phyloP scores from a whole-genome alignment of 2,113 vertebrate genomes.

The Chlamydotis undulata region DNA sequence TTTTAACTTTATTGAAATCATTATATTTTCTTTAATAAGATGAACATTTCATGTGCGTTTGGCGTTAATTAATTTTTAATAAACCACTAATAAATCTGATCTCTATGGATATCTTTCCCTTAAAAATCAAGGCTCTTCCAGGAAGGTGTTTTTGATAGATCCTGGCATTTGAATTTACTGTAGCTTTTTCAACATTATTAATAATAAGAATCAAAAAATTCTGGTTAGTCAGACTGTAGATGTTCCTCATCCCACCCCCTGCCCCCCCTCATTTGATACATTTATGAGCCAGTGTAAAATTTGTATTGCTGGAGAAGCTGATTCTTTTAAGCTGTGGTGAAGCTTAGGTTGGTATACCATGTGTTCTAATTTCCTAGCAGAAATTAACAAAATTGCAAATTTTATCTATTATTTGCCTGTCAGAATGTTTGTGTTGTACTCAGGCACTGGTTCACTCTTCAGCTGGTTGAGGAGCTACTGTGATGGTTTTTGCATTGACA shows the following conservation, averaged over 20 bases:
- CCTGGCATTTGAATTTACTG: background rate
- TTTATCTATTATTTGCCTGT: background rate
- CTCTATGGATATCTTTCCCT: background rate
- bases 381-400: background rate
- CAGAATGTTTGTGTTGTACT: background rate
- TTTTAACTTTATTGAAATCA: background rate
- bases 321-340: background rate
- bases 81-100: background rate
- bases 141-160: background rate
- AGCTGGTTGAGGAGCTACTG: background rate
- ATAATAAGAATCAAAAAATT: background rate
- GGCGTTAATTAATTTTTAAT: slow-evolving; percentile 43
- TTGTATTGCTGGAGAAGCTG: background rate
- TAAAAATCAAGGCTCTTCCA: slow-evolving; percentile 9
- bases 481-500: background rate
- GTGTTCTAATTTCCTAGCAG: background rate
- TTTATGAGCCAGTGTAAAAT: background rate
- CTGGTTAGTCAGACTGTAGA: background rate
- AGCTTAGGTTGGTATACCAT: background rate
- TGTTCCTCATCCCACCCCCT: background rate
- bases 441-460: background rate
- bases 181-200: background rate
- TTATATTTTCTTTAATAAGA: slow-evolving; percentile 16
- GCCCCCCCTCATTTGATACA: background rate
- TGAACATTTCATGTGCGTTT: slow-evolving; percentile 28